These are phyloP conservation scores for Epirrita christyi DNA, from an alignment of 2,888 invertebrate genomes.

Conservation along the genomic window DNA sequence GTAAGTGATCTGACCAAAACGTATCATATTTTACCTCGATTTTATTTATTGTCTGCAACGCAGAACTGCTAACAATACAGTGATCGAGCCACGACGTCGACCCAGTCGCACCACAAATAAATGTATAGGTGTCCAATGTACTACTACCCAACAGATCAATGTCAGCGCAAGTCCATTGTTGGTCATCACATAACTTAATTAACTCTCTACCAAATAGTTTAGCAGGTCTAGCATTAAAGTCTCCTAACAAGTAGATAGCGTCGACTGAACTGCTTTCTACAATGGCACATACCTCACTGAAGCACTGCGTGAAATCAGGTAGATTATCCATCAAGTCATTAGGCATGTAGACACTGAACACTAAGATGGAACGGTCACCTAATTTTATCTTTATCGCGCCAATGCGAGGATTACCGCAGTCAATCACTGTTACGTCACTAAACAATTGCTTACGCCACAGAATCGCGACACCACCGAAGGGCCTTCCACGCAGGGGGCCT, in stretches of 20 bases:
- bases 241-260: not conserved
- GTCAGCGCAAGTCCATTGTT: not conserved
- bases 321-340: not conserved
- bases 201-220: not conserved
- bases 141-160: not conserved
- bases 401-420: not conserved
- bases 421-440: not conserved
- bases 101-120: not conserved
- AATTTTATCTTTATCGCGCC: not conserved
- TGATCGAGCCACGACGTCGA: not conserved
- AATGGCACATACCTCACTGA: not conserved
- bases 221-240: not conserved
- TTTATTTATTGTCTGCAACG: too few relatives aligned
- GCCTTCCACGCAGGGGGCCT: conserved; percentile 33
- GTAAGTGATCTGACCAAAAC: too few relatives aligned
- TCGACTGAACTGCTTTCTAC: not conserved
- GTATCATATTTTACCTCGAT: too few relatives aligned
- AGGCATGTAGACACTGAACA: not conserved
- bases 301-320: not conserved
- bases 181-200: not conserved
- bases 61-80: too few relatives aligned
- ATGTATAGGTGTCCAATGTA: not conserved
- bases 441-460: not conserved
- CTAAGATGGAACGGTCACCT: not conserved
- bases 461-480: conserved; percentile 33